phyloP scores from a whole-genome alignment of 2,113 vertebrate genomes.

The Hippocampus abdominalis region DNA sequence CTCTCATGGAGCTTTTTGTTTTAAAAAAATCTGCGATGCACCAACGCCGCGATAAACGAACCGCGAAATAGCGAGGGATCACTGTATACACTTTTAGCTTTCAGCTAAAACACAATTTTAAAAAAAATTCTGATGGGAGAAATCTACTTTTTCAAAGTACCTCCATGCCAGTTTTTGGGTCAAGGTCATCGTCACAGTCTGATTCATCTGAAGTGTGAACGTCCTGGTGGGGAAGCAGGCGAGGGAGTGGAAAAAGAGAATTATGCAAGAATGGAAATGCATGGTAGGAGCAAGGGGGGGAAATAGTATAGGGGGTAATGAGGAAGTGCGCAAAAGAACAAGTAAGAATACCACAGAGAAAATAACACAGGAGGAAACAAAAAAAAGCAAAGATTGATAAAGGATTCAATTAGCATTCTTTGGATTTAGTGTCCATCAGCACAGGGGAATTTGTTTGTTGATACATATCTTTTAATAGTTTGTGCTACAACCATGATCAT shows the following conservation, averaged over 20 bases:
- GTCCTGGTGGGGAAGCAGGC: conserved; percentile 72
- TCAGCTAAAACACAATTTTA: not conserved
- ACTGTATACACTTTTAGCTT: not conserved
- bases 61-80: too few species aligned
- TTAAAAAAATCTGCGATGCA: too few species aligned
- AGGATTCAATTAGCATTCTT: not conserved
- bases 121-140: not conserved
- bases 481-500: not conserved
- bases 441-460: not conserved
- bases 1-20: too few species aligned
- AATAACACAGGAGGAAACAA: not conserved
- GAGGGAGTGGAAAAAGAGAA: not conserved
- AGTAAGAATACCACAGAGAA: not conserved
- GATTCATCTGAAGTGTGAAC: conserved; percentile 96
- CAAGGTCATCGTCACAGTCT: conserved; percentile 96
- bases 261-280: not conserved
- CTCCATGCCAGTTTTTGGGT: conserved; percentile 98
- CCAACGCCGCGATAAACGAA: too few species aligned
- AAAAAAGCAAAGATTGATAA: not conserved
- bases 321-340: not conserved
- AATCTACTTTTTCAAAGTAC: conserved; percentile 62
- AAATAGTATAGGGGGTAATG: not conserved
- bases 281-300: not conserved
- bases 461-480: not conserved
- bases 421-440: not conserved